Evolutionary conservation across 53 echinoderm and acorn worm species (phyloP).

Genomic region (Stichopus horrens): DNA sequence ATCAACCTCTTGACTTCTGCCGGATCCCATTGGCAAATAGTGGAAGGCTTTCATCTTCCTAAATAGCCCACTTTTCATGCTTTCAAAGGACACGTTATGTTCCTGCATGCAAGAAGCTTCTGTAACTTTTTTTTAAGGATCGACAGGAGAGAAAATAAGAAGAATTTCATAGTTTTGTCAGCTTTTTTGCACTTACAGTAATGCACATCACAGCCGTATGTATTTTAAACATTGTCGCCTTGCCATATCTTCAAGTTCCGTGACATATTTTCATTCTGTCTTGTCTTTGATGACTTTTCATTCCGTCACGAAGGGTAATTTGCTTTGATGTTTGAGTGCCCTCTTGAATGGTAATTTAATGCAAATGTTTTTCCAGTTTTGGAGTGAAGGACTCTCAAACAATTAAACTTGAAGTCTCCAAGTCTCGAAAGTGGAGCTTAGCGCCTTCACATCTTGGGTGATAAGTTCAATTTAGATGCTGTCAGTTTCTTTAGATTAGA

Average conservation of each 20-base stretch:
- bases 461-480: neutral
- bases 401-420: neutral
- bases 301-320: neutral
- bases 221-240: neutral
- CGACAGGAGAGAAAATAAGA: too few relatives aligned
- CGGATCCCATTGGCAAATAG: too few relatives aligned
- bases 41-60: too few relatives aligned
- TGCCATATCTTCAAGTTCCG: neutral
- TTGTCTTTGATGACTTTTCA: neutral
- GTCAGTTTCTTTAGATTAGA: neutral
- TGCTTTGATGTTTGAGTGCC: slow-evolving; percentile 7
- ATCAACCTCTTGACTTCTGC: too few relatives aligned
- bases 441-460: neutral
- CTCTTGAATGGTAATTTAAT: slow-evolving; percentile 12
- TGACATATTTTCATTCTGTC: neutral
- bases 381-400: slow-evolving; percentile 1
- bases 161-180: too few relatives aligned
- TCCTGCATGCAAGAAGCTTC: too few relatives aligned
- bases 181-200: too few relatives aligned
- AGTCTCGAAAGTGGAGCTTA: neutral
- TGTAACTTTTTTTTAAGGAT: too few relatives aligned
- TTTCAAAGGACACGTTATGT: too few relatives aligned
- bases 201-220: too few relatives aligned
- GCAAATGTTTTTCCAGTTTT: slow-evolving; percentile 16
- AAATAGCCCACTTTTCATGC: too few relatives aligned